phyloP scores from a whole-genome alignment of 2,113 vertebrate genomes.

The Paedocypris sp. region DNA sequence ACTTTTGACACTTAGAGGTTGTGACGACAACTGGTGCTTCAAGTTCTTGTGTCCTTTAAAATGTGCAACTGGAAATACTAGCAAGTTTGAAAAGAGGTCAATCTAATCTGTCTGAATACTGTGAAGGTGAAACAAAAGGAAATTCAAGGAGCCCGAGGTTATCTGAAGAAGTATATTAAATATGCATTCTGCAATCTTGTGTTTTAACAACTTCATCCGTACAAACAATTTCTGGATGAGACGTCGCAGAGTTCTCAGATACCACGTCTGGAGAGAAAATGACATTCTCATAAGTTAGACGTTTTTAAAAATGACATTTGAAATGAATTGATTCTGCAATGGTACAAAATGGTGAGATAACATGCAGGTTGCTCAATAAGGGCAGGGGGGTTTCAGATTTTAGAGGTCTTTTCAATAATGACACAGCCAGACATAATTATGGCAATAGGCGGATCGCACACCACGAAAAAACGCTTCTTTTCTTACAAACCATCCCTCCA shows the following conservation, averaged over 20 bases:
- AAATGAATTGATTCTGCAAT: conserved; percentile 14
- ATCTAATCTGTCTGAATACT: too few species aligned
- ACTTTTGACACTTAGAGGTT: conserved; percentile 33
- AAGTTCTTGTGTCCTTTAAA: too few species aligned
- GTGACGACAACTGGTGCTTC: background rate
- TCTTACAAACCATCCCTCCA: background rate
- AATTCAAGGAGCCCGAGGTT: too few species aligned
- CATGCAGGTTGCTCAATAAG: background rate
- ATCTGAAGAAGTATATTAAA: too few species aligned
- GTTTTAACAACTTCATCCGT: background rate
- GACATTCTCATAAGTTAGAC: conserved; percentile 16
- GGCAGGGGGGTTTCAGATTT: conserved; percentile 2
- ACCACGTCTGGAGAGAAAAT: background rate
- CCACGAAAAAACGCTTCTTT: background rate
- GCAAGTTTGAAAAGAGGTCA: too few species aligned
- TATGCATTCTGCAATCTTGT: too few species aligned
- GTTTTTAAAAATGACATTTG: conserved; percentile 17
- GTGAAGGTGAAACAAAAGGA: too few species aligned
- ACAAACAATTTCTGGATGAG: background rate
- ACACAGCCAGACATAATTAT: conserved; percentile 8
- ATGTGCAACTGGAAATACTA: too few species aligned
- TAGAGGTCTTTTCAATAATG: conserved; percentile 18
- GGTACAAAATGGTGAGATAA: conserved; percentile 20
- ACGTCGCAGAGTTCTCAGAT: background rate
- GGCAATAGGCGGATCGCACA: background rate